phyloP scores from a whole-genome alignment of 1,140 invertebrate genomes.

The Metopolophium dirhodum region DNA sequence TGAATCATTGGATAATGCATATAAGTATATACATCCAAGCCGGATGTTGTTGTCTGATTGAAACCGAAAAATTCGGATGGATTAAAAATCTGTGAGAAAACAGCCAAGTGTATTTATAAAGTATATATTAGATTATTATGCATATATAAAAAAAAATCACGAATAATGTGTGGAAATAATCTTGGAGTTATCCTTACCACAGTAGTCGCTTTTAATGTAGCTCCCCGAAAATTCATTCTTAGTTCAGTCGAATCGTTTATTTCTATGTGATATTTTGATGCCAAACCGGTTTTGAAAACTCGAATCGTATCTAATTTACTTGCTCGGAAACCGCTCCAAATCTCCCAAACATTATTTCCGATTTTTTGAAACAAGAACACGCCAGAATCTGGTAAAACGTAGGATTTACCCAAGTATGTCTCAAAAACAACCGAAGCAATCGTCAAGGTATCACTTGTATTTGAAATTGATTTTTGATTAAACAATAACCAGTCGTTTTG shows the following conservation, averaged over 20 bases:
- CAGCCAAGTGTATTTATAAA: not conserved
- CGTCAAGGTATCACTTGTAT: not conserved
- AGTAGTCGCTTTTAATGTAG: not conserved
- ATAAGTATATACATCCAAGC: not conserved
- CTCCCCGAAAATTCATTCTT: not conserved
- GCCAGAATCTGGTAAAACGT: not conserved
- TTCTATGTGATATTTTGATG: not conserved
- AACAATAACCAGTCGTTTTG: conserved; percentile 37
- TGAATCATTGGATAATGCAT: not conserved
- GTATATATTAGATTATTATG: not conserved
- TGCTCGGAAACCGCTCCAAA: conserved; percentile 23
- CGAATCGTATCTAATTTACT: not conserved
- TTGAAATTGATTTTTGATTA: not conserved
- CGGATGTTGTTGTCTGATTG: not conserved
- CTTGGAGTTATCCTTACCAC: not conserved
- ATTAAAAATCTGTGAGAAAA: not conserved
- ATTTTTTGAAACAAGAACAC: not conserved
- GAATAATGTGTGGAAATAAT: not conserved
- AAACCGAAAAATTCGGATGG: not conserved
- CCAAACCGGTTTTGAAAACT: not conserved
- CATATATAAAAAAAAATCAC: not conserved
- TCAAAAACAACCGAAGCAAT: not conserved
- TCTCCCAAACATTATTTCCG: not conserved
- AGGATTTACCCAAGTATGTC: not conserved
- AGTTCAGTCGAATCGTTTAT: not conserved